Conservation (phyloP, 92 coral and sea anemone genomes). For the Phenganax subtilis region DNA sequence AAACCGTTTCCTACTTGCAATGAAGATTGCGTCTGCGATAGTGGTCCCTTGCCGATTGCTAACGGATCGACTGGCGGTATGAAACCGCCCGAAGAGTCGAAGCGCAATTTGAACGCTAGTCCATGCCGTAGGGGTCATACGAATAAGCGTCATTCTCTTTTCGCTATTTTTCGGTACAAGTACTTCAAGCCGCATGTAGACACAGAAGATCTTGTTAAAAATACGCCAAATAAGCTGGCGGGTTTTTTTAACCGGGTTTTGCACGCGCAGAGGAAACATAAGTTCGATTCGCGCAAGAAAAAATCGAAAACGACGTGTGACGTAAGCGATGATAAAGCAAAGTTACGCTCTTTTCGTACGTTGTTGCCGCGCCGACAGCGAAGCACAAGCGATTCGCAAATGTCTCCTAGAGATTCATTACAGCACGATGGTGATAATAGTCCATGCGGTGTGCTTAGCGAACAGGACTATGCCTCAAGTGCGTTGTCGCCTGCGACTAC, state of each 20-base stretch:
- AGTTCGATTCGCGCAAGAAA: constrained; percentile 22
- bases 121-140: constrained; percentile 43
- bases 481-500: background rate
- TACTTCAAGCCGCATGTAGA: constrained; percentile 60
- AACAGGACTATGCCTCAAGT: background rate
- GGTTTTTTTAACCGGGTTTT: constrained; percentile 78
- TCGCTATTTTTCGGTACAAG: constrained; percentile 72
- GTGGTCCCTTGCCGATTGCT: constrained; percentile 13
- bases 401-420: background rate
- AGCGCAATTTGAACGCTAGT: background rate
- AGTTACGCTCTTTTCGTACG: constrained; percentile 33
- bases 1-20: constrained; percentile 3
- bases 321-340: background rate
- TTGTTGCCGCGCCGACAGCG: background rate
- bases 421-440: background rate
- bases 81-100: background rate
- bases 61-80: constrained; percentile 12
- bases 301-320: constrained; percentile 19
- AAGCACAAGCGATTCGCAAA: constrained; percentile 1
- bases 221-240: constrained; percentile 79
- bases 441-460: background rate
- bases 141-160: constrained; percentile 62
- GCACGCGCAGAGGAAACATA: constrained; percentile 52
- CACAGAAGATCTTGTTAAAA: constrained; percentile 83
- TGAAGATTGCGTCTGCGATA: constrained; percentile 22